Percentiles rank a stretch among this genome's conserved stretches.
Evolutionary conservation across 2,888 invertebrate species (phyloP).

Genomic region (Apamea crenata): DNA sequence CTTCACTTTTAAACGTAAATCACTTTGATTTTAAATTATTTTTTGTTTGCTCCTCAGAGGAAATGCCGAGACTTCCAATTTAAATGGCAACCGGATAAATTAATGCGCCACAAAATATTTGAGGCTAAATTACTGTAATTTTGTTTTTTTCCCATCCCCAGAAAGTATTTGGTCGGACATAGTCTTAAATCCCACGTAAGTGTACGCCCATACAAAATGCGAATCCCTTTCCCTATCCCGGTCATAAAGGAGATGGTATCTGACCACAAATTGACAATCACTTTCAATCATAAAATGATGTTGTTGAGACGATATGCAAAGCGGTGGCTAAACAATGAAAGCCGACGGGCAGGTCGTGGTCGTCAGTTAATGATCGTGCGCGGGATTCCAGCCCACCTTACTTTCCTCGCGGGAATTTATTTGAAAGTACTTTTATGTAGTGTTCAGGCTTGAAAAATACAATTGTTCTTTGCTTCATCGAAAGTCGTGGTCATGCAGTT

Average conservation of each 20-base stretch:
- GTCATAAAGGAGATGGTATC: constrained; percentile 19
- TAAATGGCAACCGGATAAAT: constrained; percentile 82
- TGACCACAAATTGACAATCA: constrained; percentile 69
- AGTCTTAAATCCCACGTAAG: constrained; percentile 37
- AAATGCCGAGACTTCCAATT: constrained; percentile 84
- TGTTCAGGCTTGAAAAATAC: constrained; percentile 64
- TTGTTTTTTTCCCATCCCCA: constrained; percentile 50
- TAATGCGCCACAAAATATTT: constrained; percentile 70
- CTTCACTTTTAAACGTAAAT: constrained; percentile 69
- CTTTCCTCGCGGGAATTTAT: constrained; percentile 83
- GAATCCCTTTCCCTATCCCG: constrained; percentile 10
- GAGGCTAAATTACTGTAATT: constrained; percentile 45
- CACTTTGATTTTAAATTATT: constrained; percentile 68
- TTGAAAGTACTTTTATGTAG: constrained; percentile 76
- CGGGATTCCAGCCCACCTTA: constrained; percentile 79
- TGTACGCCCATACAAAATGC: neutral
- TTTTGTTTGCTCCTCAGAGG: constrained; percentile 81
- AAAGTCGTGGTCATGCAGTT: constrained; percentile 56
- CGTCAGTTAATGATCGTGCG: constrained; percentile 79
- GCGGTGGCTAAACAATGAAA: constrained; percentile 83
- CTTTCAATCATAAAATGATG: constrained; percentile 76
- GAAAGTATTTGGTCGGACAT: constrained; percentile 52
- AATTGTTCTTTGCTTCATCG: constrained; percentile 53
- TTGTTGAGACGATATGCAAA: constrained; percentile 79
- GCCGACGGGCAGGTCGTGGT: constrained; percentile 82